phyloP scores from a whole-genome alignment of 2,888 invertebrate genomes.

The Eupithecia insigniata region DNA sequence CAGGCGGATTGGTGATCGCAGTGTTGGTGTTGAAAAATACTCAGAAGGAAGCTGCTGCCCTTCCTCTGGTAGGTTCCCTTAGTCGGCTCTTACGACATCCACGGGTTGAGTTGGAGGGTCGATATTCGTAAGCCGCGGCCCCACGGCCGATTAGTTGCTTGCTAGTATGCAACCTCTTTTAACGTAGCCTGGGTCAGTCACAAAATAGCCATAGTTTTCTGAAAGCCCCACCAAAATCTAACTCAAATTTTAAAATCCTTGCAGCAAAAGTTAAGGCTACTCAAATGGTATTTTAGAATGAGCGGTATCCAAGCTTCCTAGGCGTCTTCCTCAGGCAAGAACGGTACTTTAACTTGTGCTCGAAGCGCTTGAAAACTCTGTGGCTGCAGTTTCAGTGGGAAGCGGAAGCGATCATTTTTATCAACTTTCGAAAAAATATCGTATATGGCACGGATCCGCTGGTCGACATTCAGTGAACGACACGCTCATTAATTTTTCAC shows the following conservation, averaged over 20 bases:
- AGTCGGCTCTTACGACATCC: too few relatives aligned
- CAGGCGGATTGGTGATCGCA: too few relatives aligned
- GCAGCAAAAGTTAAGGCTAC: conserved; percentile 22
- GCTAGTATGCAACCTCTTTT: background rate
- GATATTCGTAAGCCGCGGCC: too few relatives aligned
- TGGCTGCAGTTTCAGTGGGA: background rate
- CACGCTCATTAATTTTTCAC: too few relatives aligned
- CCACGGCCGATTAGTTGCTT: too few relatives aligned
- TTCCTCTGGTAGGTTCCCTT: too few relatives aligned
- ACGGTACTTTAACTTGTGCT: conserved; percentile 12
- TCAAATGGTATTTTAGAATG: conserved; percentile 30
- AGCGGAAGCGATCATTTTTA: background rate
- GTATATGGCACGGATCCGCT: too few relatives aligned
- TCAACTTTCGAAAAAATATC: too few relatives aligned
- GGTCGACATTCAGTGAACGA: too few relatives aligned
- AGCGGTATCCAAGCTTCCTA: conserved; percentile 19
- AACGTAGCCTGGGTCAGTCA: background rate
- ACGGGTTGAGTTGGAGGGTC: too few relatives aligned
- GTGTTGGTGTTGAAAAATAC: too few relatives aligned
- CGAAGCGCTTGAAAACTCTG: conserved; percentile 17
- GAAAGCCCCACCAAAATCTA: background rate
- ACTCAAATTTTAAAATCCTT: conserved; percentile 18
- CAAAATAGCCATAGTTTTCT: background rate
- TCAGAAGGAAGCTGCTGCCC: too few relatives aligned
- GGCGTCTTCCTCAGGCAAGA: conserved; percentile 19